Percentiles rank a stretch among this genome's conserved stretches.
phyloP scores from a whole-genome alignment of 2,888 invertebrate genomes.

The Sphaerolaimus hirsutus region DNA sequence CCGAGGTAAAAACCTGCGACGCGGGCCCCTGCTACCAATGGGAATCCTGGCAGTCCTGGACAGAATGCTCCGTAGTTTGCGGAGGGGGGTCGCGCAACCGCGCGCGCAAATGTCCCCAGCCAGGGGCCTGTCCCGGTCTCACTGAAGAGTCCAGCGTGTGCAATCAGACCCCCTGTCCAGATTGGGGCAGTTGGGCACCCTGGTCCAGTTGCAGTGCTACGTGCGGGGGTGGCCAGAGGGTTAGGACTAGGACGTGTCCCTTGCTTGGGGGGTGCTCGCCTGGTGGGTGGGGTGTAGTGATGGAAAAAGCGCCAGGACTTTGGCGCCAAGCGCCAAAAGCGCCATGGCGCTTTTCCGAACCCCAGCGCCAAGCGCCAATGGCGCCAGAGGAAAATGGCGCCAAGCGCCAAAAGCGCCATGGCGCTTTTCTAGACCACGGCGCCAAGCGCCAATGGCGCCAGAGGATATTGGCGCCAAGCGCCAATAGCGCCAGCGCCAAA shows the following conservation, averaged over 20 bases:
- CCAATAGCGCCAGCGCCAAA: too few species aligned
- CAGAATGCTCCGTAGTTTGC: constrained; percentile 3
- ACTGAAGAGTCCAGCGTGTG: constrained; percentile 5
- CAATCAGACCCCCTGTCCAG: constrained; percentile 7
- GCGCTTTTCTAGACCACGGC: too few species aligned
- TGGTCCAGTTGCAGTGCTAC: constrained; percentile 6
- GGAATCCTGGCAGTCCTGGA: constrained; percentile 6
- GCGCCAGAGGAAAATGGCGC: too few species aligned
- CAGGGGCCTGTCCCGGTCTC: constrained; percentile 5
- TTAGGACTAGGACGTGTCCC: constrained; percentile 3
- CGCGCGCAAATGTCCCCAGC: neutral
- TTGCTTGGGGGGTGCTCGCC: constrained; percentile 1
- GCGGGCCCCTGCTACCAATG: constrained; percentile 5
- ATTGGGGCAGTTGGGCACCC: constrained; percentile 8
- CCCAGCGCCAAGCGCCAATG: too few species aligned
- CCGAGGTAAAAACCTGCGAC: constrained; percentile 5
- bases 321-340: too few species aligned
- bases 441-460: too few species aligned
- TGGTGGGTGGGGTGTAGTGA: too few species aligned
- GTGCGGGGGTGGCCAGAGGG: constrained; percentile 4
- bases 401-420: too few species aligned
- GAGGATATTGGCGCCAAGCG: too few species aligned
- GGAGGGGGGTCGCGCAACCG: constrained; percentile 1
- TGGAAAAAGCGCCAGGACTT: too few species aligned
- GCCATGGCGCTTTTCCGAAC: too few species aligned